phyloP scores from a whole-genome alignment of 2,113 vertebrate genomes.

The Regulus satrapa region DNA sequence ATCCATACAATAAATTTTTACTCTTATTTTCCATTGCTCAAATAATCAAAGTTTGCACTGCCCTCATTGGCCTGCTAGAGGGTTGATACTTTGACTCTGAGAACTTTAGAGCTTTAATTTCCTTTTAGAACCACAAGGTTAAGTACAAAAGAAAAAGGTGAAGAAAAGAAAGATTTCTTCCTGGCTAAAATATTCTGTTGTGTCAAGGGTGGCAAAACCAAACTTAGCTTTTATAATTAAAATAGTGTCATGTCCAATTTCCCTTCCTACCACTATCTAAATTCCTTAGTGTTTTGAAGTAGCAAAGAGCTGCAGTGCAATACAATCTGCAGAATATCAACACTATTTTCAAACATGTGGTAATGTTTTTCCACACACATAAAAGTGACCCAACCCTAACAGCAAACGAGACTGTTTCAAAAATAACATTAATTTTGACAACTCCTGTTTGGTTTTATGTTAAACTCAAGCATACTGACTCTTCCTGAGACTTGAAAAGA shows the following conservation, averaged over 20 bases:
- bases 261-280: slow-evolving; percentile 68
- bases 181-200: slow-evolving; percentile 5
- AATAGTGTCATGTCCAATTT: slow-evolving; percentile 86
- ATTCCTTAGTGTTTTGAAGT: slow-evolving; percentile 82
- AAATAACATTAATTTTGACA: slow-evolving; percentile 80
- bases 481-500: slow-evolving; percentile 62
- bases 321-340: slow-evolving; percentile 81
- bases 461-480: slow-evolving; percentile 69
- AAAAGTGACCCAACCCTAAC: slow-evolving; percentile 76
- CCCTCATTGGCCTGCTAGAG: neutral
- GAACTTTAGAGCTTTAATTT: neutral
- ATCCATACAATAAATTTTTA: neutral
- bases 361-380: slow-evolving; percentile 84
- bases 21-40: neutral
- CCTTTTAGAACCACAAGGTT: neutral
- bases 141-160: neutral
- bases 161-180: neutral
- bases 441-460: slow-evolving; percentile 71
- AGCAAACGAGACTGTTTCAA: slow-evolving; percentile 71
- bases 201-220: slow-evolving; percentile 67
- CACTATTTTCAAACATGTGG: slow-evolving; percentile 86
- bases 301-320: slow-evolving; percentile 63
- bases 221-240: slow-evolving; percentile 84
- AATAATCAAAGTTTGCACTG: neutral
- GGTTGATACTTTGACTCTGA: neutral